phyloP scores from a whole-genome alignment of 2,113 vertebrate species.

The Daboia siamensis region DNA sequence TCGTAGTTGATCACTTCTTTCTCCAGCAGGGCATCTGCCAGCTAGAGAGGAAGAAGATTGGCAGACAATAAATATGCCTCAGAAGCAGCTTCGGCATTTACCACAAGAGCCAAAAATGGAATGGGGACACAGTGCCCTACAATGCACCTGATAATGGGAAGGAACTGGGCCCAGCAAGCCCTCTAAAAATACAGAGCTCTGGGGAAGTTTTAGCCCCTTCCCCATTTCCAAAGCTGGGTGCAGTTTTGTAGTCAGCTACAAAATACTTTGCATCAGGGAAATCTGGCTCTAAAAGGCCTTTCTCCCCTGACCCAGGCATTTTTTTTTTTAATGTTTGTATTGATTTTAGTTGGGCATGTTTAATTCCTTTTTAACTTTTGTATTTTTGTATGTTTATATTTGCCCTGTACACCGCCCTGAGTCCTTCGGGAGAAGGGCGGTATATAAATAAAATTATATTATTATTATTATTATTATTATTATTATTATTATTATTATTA shows the following conservation, averaged over 20 bases:
- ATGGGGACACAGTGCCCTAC: not conserved
- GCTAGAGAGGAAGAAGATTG: constrained; percentile 61
- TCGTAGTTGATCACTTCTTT: constrained; percentile 94
- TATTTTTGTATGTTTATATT: too few species aligned
- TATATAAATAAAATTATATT: too few species aligned
- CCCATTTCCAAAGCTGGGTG: not conserved
- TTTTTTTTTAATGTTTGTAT: too few species aligned
- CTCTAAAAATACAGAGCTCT: not conserved
- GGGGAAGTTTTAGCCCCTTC: not conserved
- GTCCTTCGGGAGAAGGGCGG: too few species aligned
- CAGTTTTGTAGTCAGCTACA: not conserved
- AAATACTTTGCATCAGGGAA: not conserved
- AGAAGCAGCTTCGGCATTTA: not conserved
- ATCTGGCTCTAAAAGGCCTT: too few species aligned
- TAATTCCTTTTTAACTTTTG: too few species aligned
- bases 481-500: too few species aligned
- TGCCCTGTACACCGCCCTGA: too few species aligned
- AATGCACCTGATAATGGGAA: too few species aligned
- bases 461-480: too few species aligned
- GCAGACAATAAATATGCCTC: not conserved
- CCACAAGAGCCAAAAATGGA: too few species aligned
- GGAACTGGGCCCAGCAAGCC: not conserved
- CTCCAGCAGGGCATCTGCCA: constrained; percentile 87
- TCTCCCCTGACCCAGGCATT: not conserved
- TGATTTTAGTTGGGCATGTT: too few species aligned